These are phyloP conservation scores for Mesocentrotus franciscanus DNA, from an alignment of 53 echinoderm and acorn worm genomes.

Conservation along the genomic window DNA sequence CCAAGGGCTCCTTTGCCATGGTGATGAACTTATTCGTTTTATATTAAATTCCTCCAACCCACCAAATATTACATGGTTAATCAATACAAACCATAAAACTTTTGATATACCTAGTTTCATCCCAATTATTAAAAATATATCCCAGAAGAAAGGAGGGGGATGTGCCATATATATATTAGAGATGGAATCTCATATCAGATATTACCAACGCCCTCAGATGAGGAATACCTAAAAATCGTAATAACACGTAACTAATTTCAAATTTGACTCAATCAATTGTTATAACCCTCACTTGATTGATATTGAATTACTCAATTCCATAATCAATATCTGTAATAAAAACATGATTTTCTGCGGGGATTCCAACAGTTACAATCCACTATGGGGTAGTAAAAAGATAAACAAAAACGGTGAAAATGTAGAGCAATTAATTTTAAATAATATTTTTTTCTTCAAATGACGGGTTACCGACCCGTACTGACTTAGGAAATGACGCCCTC, in stretches of 20 bases:
- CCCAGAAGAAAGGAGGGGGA: not conserved
- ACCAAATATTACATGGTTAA: not conserved
- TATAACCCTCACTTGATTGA: not conserved
- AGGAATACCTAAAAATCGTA: not conserved
- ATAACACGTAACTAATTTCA: not conserved
- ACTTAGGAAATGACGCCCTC: not conserved
- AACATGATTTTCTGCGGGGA: too few species aligned
- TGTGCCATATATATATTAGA: not conserved
- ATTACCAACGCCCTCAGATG: not conserved
- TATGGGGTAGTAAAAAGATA: not conserved
- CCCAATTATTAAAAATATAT: not conserved
- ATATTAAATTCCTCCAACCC: not conserved
- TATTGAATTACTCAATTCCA: not conserved
- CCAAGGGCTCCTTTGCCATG: not conserved
- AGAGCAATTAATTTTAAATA: not conserved
- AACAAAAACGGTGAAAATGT: not conserved
- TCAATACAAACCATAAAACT: not conserved
- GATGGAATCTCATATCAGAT: not conserved
- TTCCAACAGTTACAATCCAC: not conserved
- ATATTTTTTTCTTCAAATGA: not conserved
- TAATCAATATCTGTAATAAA: not conserved
- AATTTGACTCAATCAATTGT: not conserved
- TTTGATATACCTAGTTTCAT: not conserved
- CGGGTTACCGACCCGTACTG: not conserved
- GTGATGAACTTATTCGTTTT: not conserved